phyloP scores from a whole-genome alignment of 2,888 invertebrate genomes.

The Sycophila texana region DNA sequence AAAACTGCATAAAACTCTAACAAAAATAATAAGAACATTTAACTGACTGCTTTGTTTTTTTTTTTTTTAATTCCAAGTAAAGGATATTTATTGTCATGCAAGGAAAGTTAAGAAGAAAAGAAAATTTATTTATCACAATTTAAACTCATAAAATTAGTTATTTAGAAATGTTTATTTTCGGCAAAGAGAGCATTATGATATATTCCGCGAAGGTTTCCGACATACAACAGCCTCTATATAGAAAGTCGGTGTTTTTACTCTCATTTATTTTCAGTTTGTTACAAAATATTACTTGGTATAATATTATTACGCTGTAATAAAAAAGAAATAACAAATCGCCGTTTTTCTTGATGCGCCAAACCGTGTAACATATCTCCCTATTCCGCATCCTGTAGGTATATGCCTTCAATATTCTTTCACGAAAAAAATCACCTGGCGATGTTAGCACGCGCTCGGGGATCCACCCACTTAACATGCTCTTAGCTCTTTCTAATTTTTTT shows the following conservation, averaged over 20 bases:
- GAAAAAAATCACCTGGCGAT: neutral
- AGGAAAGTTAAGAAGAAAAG: too few species aligned
- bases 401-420: neutral
- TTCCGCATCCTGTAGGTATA: neutral
- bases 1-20: too few species aligned
- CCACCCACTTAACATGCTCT: slow-evolving; percentile 32
- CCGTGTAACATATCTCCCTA: neutral
- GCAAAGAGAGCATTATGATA: neutral
- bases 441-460: slow-evolving; percentile 40
- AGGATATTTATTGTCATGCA: too few species aligned
- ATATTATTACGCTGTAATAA: slow-evolving; percentile 54
- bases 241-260: neutral
- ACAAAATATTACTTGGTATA: slow-evolving; percentile 56
- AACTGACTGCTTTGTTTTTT: too few species aligned
- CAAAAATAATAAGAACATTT: too few species aligned
- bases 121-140: too few species aligned
- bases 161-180: too few species aligned
- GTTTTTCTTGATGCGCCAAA: neutral
- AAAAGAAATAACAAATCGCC: slow-evolving; percentile 54
- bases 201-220: neutral
- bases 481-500: slow-evolving; percentile 11
- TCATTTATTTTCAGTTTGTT: slow-evolving; percentile 46
- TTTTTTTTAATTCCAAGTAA: too few species aligned
- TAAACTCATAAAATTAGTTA: too few species aligned
- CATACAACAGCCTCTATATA: neutral